These are phyloP conservation scores for Anastrepha obliqua DNA, from an alignment of 1,140 invertebrate species.

Conservation along the genomic window DNA sequence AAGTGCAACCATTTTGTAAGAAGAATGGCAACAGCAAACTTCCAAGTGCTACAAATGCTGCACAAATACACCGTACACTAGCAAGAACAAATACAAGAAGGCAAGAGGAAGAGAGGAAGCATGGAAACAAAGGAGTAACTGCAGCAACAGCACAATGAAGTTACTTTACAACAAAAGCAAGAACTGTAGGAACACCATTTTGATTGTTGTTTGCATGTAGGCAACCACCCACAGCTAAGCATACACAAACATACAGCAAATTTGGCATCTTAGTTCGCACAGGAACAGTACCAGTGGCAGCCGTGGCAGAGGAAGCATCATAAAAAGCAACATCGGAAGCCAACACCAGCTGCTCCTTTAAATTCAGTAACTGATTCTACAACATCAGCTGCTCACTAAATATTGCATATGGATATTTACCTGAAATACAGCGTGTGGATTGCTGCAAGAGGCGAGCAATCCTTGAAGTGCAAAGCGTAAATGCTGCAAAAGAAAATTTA, in stretches of 20 bases:
- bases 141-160: conserved; percentile 23
- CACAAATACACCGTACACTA: background rate
- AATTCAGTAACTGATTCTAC: background rate
- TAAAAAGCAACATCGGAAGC: background rate
- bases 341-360: background rate
- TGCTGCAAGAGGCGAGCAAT: background rate
- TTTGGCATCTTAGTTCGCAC: background rate
- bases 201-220: background rate
- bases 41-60: background rate
- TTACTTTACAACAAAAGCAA: conserved; percentile 22
- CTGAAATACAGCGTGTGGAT: too few species aligned
- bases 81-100: conserved; percentile 4
- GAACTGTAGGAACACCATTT: conserved; percentile 10
- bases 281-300: background rate
- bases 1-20: conserved; percentile 74
- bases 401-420: background rate
- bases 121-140: background rate
- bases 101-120: too few species aligned
- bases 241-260: background rate
- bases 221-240: background rate
- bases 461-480: background rate
- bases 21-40: conserved; percentile 59
- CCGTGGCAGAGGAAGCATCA: background rate
- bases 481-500: background rate
- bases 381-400: background rate